A percentile compares a stretch with the other conserved stretches of the same genome.
Conservation (phyloP, 2,888 invertebrate species). For the Dorcus hopei region DNA sequence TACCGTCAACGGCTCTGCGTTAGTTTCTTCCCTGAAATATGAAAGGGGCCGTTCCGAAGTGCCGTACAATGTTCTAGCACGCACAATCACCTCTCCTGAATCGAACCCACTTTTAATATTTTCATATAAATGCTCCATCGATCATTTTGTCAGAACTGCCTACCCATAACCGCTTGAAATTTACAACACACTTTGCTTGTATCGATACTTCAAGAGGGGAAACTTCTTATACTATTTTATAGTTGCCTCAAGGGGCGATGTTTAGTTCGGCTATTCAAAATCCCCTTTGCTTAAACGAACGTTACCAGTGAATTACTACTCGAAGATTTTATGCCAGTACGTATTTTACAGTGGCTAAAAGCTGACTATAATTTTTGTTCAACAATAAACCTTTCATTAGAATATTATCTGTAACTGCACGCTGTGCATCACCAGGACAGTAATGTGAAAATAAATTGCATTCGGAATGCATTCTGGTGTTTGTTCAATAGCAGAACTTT, state of each 20-base stretch:
- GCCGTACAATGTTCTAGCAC: conserved; percentile 3
- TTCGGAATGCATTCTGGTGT: conserved; percentile 16
- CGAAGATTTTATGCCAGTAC: not conserved
- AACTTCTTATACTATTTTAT: not conserved
- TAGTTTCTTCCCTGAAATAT: not conserved
- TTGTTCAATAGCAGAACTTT: conserved; percentile 9
- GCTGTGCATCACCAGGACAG: conserved; percentile 11
- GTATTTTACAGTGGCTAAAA: not conserved
- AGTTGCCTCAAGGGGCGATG: not conserved
- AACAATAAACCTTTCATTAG: conserved; percentile 20
- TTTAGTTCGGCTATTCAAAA: not conserved
- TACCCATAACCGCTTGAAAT: conserved; percentile 8
- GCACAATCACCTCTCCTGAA: conserved; percentile 2
- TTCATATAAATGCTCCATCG: conserved; percentile 21
- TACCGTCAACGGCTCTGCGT: no score
- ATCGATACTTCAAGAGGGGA: conserved; percentile 4
- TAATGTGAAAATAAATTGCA: conserved; percentile 18
- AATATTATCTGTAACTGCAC: conserved; percentile 17
- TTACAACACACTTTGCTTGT: conserved; percentile 14
- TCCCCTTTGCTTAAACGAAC: not conserved
- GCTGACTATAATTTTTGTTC: not conserved
- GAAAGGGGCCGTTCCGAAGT: not conserved
- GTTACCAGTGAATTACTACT: not conserved
- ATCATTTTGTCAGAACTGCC: conserved; percentile 19
- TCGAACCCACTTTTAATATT: conserved; percentile 8